Conservation (phyloP, 2,113 vertebrate genomes). For the Madoqua kirkii region DNA sequence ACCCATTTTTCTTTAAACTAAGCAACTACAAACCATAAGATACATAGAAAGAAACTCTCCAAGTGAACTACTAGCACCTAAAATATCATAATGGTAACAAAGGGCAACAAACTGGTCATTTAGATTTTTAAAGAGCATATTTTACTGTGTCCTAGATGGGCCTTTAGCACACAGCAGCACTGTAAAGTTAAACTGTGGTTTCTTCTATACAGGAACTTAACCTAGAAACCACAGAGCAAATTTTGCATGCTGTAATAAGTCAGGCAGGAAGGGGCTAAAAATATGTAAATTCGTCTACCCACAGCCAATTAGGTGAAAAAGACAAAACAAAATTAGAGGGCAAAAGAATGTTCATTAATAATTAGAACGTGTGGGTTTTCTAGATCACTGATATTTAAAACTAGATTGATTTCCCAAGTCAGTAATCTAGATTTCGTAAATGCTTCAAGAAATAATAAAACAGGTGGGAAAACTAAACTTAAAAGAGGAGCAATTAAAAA, state of each 20-base stretch:
- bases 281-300: conserved; percentile 57
- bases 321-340: conserved; percentile 35
- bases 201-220: conserved; percentile 46
- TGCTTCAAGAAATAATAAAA: conserved; percentile 19
- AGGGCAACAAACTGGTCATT: neutral
- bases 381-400: conserved; percentile 44
- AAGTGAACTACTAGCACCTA: neutral
- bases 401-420: conserved; percentile 37
- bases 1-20: neutral
- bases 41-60: neutral
- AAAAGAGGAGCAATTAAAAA: conserved; percentile 3
- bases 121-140: neutral
- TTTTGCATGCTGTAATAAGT: conserved; percentile 35
- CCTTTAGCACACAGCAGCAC: neutral
- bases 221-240: conserved; percentile 57
- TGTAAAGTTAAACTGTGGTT: neutral
- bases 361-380: conserved; percentile 31
- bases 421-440: conserved; percentile 26
- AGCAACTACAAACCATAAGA: neutral
- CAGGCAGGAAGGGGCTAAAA: conserved; percentile 46
- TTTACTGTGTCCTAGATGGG: neutral
- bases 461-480: neutral
- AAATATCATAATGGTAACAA: neutral
- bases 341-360: conserved; percentile 46
- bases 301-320: conserved; percentile 41